Conservation (phyloP, 2,113 vertebrate species). For the Gnathonemus echidnorhynchus region DNA sequence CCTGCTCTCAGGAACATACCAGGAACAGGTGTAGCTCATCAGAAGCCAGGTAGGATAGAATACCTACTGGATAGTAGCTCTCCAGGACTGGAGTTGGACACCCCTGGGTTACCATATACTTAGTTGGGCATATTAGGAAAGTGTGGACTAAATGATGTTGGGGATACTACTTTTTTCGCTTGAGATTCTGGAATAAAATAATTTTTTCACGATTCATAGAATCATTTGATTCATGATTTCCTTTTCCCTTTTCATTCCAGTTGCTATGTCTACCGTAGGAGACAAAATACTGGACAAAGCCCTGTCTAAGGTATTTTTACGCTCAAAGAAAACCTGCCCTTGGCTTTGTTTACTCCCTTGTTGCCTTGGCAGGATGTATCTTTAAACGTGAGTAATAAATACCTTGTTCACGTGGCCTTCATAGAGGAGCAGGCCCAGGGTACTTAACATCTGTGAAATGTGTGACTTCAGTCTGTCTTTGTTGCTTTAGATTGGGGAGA, state of each 20-base stretch:
- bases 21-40: too few species aligned
- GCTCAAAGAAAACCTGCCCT: neutral
- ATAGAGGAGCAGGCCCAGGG: neutral
- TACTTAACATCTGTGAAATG: neutral
- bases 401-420: neutral
- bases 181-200: neutral
- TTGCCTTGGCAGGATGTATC: neutral
- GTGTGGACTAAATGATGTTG: neutral
- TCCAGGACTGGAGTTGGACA: too few species aligned
- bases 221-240: neutral
- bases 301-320: constrained; percentile 80
- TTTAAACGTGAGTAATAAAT: neutral
- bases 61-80: too few species aligned
- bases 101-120: neutral
- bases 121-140: neutral
- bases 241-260: constrained; percentile 55
- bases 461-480: constrained; percentile 15
- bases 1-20: too few species aligned
- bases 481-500: constrained; percentile 85
- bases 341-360: too few species aligned
- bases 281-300: constrained; percentile 95
- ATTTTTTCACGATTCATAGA: neutral
- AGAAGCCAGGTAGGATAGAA: too few species aligned
- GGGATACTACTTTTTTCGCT: neutral
- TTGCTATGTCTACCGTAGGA: constrained; percentile 90